phyloP scores from a whole-genome alignment of 1,140 invertebrate species.

The Scaptomyza hsui region DNA sequence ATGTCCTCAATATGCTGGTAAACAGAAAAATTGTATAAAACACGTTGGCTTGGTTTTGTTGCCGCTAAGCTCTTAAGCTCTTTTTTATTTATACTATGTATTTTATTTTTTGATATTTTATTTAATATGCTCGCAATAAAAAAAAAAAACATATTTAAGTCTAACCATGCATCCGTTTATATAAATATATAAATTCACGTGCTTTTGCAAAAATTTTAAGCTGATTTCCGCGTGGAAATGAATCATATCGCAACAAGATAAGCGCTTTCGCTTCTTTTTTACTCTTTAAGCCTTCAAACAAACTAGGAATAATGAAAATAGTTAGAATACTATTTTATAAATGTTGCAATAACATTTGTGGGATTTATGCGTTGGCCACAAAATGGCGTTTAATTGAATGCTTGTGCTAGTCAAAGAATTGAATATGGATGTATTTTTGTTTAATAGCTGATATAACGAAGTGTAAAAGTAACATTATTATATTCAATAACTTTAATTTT shows the following conservation, averaged over 20 bases:
- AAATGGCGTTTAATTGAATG: constrained; percentile 40
- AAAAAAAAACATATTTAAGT: constrained; percentile 56
- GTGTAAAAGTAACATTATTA: background rate
- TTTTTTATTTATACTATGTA: constrained; percentile 49
- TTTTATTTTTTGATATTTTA: constrained; percentile 17
- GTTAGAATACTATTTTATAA: constrained; percentile 31
- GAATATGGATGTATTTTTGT: constrained; percentile 21
- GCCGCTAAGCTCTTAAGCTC: constrained; percentile 71
- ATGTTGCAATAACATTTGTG: constrained; percentile 27
- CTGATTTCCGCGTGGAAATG: constrained; percentile 73
- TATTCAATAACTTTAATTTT: constrained; percentile 19
- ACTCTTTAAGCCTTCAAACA: constrained; percentile 31
- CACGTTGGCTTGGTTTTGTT: constrained; percentile 11
- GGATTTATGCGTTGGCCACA: constrained; percentile 32
- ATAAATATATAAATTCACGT: constrained; percentile 44
- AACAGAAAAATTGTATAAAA: constrained; percentile 7
- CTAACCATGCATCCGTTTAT: constrained; percentile 42
- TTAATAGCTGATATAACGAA: background rate
- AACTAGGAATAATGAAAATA: constrained; percentile 26
- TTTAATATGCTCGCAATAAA: constrained; percentile 42
- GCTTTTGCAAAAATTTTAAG: constrained; percentile 72
- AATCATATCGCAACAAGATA: constrained; percentile 69
- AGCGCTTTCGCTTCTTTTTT: constrained; percentile 25
- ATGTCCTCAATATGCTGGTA: constrained; percentile 14
- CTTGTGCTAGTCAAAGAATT: constrained; percentile 12